Evolutionary conservation across 2,888 invertebrate genomes (phyloP).

Genomic region (Apodemia zela): DNA sequence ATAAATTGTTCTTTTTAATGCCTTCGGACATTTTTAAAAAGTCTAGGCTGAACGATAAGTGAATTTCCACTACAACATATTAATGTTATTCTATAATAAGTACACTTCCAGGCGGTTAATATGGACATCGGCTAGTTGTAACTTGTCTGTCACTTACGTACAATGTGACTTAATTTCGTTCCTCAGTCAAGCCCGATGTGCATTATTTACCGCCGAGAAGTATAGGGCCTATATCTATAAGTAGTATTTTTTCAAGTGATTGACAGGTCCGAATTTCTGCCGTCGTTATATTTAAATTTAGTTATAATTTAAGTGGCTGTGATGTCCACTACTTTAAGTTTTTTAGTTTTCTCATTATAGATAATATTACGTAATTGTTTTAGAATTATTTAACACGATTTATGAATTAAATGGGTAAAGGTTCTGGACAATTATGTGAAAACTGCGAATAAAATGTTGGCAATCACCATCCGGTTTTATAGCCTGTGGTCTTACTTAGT

Average conservation of each 20-base stretch:
- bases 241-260: conserved; percentile 14
- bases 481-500: too few relatives aligned
- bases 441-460: background rate
- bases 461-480: too few relatives aligned
- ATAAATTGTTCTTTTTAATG: background rate
- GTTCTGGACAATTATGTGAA: background rate
- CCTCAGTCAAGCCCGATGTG: background rate
- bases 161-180: background rate
- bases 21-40: background rate
- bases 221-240: conserved; percentile 1
- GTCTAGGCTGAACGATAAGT: background rate
- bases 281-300: conserved; percentile 12
- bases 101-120: background rate
- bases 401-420: conserved; percentile 4
- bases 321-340: conserved; percentile 27
- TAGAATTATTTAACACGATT: conserved; percentile 9
- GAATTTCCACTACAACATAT: conserved; percentile 3
- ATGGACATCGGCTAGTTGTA: background rate
- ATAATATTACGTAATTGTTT: conserved; percentile 3
- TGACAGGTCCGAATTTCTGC: conserved; percentile 11
- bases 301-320: conserved; percentile 26
- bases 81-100: background rate
- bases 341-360: conserved; percentile 13
- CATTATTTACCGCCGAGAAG: background rate
- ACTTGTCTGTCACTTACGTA: background rate